Base-by-base conservation (phyloP, 2,797 vertebrate genomes). In the Phataginus tricuspis region DNA sequence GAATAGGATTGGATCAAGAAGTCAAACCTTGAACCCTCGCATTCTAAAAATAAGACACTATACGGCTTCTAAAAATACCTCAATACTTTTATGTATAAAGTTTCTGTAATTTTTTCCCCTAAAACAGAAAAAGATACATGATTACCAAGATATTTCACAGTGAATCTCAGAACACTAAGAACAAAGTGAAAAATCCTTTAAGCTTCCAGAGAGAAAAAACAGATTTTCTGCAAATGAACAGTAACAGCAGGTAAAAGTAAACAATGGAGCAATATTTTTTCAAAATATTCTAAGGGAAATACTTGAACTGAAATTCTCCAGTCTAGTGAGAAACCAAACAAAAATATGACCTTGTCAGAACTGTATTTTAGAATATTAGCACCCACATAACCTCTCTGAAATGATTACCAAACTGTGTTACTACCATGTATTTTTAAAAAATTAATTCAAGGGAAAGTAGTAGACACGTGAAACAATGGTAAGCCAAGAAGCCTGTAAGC, bases 271-370 rank as follows among this genome's bases (percentile, higher is more conserved):
- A 89, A 7, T 95, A 61, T 72, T 89, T 80, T 68, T 80, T 68
- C 31, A 66, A 68, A 84, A 42, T 27, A 25, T 89, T 55, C 25
- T 74, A 86, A 95, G 66, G 23, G 16, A 86, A 93, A 57, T 34
- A 77, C 77, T 92, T 86, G 49, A 85, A 71, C 86, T 90, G 34
- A 93, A 90, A 83, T 64, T 37, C 45, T 78, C 8, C 71, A 77
- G 3, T 45, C 55, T 64, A 66, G 39, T 78, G 13, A 86, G 53
- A 80, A 86, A 86, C 55, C 31, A 53, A 80, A 78, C 13, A 72
- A 79, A 49, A 93, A 86, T n/a, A 68, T 55, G 42, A 75, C 53
- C 21, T 80, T 19, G 31, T 86, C 31, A 55, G 55, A 96, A 63
- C 23, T 42, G 25, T 83, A 37, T 55, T 79, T 9, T 74, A 53